Percentiles rank a stretch among this genome's conserved stretches.
These are phyloP conservation scores for Trissolcus japonicus DNA, from an alignment of 2,888 invertebrate genomes.

Conservation along the genomic window DNA sequence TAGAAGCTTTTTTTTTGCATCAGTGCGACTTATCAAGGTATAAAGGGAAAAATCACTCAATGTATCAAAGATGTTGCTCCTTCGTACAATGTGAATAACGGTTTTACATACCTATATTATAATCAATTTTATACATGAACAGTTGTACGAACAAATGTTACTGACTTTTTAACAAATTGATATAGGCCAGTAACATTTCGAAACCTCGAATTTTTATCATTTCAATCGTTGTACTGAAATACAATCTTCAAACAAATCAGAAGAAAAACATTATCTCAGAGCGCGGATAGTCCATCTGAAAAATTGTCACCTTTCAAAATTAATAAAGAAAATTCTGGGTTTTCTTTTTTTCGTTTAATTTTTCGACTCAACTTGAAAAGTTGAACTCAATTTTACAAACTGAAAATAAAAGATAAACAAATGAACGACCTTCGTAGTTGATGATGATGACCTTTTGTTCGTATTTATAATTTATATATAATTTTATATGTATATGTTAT, in stretches of 20 bases:
- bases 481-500: constrained; percentile 46
- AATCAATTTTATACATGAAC: constrained; percentile 13
- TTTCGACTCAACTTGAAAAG: no score
- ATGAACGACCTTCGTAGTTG: background rate
- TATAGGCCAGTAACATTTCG: no score
- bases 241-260: no score
- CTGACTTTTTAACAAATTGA: no score
- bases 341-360: no score
- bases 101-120: constrained; percentile 1
- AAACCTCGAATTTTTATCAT: no score
- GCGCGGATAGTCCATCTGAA: background rate
- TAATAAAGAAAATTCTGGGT: no score
- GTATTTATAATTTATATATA: constrained; percentile 27
- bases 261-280: no score
- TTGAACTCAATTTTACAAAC: background rate
- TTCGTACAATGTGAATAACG: constrained; percentile 9
- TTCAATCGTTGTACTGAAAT: no score
- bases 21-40: constrained; percentile 44
- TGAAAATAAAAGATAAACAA: background rate
- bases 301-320: constrained; percentile 8
- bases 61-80: background rate
- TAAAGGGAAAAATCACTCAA: constrained; percentile 33
- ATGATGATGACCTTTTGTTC: background rate
- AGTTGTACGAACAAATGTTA: background rate
- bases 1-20: constrained; percentile 32